phyloP scores from a whole-genome alignment of 2,888 invertebrate species.

The Chymomyza amoena region DNA sequence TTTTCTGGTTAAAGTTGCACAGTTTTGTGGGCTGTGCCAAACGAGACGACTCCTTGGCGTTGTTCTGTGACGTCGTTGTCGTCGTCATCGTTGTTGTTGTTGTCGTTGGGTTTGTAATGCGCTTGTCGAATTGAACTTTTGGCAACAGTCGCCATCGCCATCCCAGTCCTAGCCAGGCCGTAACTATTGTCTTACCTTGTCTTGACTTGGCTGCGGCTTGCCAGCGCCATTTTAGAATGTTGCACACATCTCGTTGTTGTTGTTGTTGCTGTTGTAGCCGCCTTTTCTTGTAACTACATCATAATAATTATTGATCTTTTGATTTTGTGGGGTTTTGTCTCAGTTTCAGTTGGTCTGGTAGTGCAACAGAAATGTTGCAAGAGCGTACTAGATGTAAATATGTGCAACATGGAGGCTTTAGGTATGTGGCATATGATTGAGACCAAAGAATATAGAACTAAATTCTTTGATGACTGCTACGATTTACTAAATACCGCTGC shows the following conservation, averaged over 20 bases:
- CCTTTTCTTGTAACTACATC: constrained; percentile 48
- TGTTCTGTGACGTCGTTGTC: neutral
- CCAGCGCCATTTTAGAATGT: constrained; percentile 4
- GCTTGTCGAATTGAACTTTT: constrained; percentile 64
- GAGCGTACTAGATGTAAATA: neutral
- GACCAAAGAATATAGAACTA: no score
- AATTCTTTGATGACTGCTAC: no score
- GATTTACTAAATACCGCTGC: no score
- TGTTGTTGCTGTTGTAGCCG: constrained; percentile 33
- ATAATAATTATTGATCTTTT: constrained; percentile 76
- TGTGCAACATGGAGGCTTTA: no score
- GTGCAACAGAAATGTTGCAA: neutral
- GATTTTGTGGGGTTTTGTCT: constrained; percentile 49
- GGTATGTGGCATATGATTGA: constrained; percentile 16
- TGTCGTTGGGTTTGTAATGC: constrained; percentile 68
- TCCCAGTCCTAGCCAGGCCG: constrained; percentile 5
- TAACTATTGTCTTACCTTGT: constrained; percentile 39
- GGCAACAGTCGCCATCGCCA: constrained; percentile 54
- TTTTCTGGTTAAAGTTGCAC: constrained; percentile 18
- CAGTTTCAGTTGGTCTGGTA: constrained; percentile 5
- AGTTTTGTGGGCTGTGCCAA: constrained; percentile 6
- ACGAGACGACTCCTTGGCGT: neutral
- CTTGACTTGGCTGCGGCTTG: constrained; percentile 62
- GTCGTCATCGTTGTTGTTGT: constrained; percentile 37
- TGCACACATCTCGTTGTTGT: neutral